Conservation (phyloP, 2,797 vertebrate genomes). For the Uromys caudimaculatus region DNA sequence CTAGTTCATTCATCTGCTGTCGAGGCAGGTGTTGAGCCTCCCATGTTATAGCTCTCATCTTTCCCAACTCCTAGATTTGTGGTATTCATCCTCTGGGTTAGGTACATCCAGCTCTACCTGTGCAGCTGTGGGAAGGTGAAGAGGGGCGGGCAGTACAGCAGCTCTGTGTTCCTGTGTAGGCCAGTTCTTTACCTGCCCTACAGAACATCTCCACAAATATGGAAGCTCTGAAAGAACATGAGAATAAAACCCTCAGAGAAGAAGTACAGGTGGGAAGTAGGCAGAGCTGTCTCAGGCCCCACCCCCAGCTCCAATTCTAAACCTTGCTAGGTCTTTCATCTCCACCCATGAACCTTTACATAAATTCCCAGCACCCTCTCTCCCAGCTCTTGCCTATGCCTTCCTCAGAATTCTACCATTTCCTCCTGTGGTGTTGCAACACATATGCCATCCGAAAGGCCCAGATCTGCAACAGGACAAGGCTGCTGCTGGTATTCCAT, state of each 20-base stretch:
- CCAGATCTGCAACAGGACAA: neutral
- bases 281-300: neutral
- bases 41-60: rapidly evolving
- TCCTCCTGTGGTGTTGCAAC: neutral
- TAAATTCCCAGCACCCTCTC: neutral
- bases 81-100: neutral
- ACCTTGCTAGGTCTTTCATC: neutral
- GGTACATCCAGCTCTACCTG: neutral
- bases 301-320: neutral
- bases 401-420: neutral
- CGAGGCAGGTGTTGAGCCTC: neutral
- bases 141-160: neutral
- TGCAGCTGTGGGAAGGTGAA: neutral
- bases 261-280: neutral
- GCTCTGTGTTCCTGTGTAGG: too few species aligned
- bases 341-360: neutral
- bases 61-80: neutral
- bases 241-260: neutral
- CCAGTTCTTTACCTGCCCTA: neutral
- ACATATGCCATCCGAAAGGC: neutral
- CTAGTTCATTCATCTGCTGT: rapidly evolving
- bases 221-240: neutral
- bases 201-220: neutral
- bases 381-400: too few species aligned
- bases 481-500: neutral